Evolutionary conservation across 2,888 invertebrate genomes (phyloP).

Genomic region (Eristalis tenax): DNA sequence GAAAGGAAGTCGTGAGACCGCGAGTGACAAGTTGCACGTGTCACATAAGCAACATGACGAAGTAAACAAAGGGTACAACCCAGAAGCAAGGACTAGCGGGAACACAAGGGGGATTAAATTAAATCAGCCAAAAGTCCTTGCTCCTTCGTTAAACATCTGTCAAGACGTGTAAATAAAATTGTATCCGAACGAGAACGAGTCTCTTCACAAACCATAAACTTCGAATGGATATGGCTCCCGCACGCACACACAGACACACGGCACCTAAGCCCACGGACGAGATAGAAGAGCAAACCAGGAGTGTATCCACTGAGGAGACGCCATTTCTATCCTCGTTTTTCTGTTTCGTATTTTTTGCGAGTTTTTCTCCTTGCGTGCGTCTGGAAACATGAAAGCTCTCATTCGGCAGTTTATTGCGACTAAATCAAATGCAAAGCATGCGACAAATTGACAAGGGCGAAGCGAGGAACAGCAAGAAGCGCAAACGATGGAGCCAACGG

Average conservation of each 20-base stretch:
- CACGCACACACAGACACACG: not conserved
- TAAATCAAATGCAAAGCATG: slow-evolving; percentile 40
- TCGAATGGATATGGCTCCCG: not conserved
- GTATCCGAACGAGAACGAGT: not conserved
- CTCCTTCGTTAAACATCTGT: slow-evolving; percentile 41
- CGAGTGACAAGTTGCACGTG: not conserved
- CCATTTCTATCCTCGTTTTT: not conserved
- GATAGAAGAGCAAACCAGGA: not conserved
- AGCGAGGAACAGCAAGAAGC: not conserved
- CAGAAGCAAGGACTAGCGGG: not conserved
- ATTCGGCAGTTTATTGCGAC: slow-evolving; percentile 29
- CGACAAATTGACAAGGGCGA: slow-evolving; percentile 6
- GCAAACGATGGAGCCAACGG: not conserved
- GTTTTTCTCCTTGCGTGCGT: not conserved
- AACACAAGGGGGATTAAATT: not conserved
- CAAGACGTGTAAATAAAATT: slow-evolving; percentile 29
- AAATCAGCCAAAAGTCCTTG: slow-evolving; percentile 21
- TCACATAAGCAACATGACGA: not conserved
- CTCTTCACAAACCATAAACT: slow-evolving; percentile 9
- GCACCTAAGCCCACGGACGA: not conserved
- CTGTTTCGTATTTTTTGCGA: not conserved
- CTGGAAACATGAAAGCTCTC: slow-evolving; percentile 21
- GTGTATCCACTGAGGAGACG: too few relatives aligned
- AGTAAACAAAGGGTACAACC: not conserved
- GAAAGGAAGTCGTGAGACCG: too few relatives aligned